These are phyloP conservation scores for Timema cristinae DNA, from an alignment of 2,888 invertebrate genomes.

Conservation along the genomic window DNA sequence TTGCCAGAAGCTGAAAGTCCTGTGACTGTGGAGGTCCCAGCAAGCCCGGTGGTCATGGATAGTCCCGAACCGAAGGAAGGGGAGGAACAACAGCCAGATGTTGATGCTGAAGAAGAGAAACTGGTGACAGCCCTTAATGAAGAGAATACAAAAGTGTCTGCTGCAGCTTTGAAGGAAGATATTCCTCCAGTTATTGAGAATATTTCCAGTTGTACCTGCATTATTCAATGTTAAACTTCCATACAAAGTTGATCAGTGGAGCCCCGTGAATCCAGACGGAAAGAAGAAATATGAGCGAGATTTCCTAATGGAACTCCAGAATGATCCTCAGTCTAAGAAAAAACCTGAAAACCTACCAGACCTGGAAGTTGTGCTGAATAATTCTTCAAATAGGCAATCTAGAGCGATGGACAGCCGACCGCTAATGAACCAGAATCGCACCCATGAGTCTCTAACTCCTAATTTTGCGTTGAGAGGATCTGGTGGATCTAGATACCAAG, in stretches of 20 bases:
- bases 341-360: slow-evolving; percentile 69
- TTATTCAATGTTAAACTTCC: too few species aligned
- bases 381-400: too few species aligned
- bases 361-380: slow-evolving; percentile 57
- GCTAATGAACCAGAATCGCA: too few species aligned
- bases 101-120: slow-evolving; percentile 42
- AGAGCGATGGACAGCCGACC: too few species aligned
- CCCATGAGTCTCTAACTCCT: too few species aligned
- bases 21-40: slow-evolving; percentile 20
- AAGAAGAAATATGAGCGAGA: slow-evolving; percentile 78
- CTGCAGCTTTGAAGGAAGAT: slow-evolving; percentile 32
- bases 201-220: too few species aligned
- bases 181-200: slow-evolving; percentile 35
- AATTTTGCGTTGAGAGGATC: too few species aligned
- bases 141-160: slow-evolving; percentile 43
- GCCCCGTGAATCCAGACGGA: slow-evolving; percentile 73
- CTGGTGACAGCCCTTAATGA: slow-evolving; percentile 47
- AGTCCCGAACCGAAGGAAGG: too few species aligned
- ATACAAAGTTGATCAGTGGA: slow-evolving; percentile 96
- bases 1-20: too few species aligned
- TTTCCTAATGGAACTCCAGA: slow-evolving; percentile 71
- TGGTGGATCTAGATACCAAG: too few species aligned
- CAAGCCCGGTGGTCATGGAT: slow-evolving; percentile 10
- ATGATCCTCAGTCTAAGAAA: slow-evolving; percentile 66
- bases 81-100: too few species aligned